These are phyloP conservation scores for Myripristis murdjan DNA, from an alignment of 2,797 vertebrate species.

Conservation along the genomic window DNA sequence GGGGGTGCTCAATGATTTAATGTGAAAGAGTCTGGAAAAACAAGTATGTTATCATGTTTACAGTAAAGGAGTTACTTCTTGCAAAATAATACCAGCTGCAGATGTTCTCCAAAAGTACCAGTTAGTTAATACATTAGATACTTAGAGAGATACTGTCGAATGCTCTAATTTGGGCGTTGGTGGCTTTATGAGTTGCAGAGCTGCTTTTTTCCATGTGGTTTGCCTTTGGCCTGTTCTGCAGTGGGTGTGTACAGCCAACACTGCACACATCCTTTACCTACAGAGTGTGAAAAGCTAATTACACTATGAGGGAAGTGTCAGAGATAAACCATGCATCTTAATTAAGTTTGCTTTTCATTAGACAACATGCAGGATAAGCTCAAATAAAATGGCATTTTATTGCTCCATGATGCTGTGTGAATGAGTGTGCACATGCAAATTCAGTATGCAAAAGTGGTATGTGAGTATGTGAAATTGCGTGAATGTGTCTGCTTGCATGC, in stretches of 20 bases:
- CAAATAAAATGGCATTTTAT: constrained; percentile 43
- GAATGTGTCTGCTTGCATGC: constrained; percentile 11
- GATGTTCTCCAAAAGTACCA: constrained; percentile 35
- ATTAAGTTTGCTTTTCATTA: constrained; percentile 83
- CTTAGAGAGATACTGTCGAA: too few relatives aligned
- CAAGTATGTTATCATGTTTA: constrained; percentile 5
- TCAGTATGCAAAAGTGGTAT: constrained; percentile 15
- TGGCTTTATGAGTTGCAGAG: constrained; percentile 35
- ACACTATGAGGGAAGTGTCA: constrained; percentile 74
- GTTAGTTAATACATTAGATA: too few relatives aligned
- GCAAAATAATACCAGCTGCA: constrained; percentile 38
- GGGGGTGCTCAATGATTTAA: constrained; percentile 12
- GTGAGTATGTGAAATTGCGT: constrained; percentile 8
- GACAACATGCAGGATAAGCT: constrained; percentile 68
- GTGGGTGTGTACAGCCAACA: constrained; percentile 33
- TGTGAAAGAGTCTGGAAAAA: constrained; percentile 13
- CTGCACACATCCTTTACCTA: constrained; percentile 75
- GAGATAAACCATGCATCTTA: constrained; percentile 78
- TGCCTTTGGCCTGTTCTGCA: constrained; percentile 14
- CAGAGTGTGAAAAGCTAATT: constrained; percentile 80
- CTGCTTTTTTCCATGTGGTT: constrained; percentile 42
- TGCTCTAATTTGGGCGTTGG: constrained; percentile 12
- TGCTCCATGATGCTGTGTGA: constrained; percentile 23
- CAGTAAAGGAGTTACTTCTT: constrained; percentile 10
- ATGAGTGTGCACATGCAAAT: constrained; percentile 15